phyloP scores from a whole-genome alignment of 2,797 vertebrate species.

The Mormyrops attenuatus region DNA sequence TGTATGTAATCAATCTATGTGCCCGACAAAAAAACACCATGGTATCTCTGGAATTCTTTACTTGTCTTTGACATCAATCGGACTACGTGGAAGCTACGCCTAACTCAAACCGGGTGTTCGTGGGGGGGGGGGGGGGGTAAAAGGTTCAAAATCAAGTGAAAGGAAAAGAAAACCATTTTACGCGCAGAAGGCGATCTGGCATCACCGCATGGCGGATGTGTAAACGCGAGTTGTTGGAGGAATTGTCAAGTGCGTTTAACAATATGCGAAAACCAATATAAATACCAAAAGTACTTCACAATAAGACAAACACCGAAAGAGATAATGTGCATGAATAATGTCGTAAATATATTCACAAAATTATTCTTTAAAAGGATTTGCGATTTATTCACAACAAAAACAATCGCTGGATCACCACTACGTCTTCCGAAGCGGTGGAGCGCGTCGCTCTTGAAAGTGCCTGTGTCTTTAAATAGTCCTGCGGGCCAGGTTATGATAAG shows the following conservation, averaged over 20 bases:
- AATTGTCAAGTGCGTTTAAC: neutral
- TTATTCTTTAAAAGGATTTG: neutral
- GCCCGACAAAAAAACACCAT: neutral
- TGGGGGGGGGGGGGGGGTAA: neutral
- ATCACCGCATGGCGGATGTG: neutral
- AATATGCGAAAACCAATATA: neutral
- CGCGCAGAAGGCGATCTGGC: neutral
- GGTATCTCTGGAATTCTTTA: constrained; percentile 20
- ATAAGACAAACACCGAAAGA: neutral
- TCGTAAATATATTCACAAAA: neutral
- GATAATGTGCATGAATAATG: neutral
- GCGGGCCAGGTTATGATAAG: constrained; percentile 41
- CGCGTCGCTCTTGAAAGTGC: neutral
- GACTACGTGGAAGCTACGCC: neutral
- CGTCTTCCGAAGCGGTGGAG: neutral
- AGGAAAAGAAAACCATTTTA: neutral
- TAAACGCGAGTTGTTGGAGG: neutral
- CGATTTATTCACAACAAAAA: neutral
- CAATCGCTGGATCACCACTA: neutral
- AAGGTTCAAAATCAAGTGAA: neutral
- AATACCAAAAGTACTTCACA: neutral
- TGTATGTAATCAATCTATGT: neutral
- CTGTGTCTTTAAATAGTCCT: constrained; percentile 31
- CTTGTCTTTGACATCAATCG: constrained; percentile 19
- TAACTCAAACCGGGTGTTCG: constrained; percentile 19